Percentiles rank a stretch among this genome's conserved stretches.
Evolutionary conservation across 2,888 invertebrate genomes (phyloP).

Genomic region (Heliconius erato): DNA sequence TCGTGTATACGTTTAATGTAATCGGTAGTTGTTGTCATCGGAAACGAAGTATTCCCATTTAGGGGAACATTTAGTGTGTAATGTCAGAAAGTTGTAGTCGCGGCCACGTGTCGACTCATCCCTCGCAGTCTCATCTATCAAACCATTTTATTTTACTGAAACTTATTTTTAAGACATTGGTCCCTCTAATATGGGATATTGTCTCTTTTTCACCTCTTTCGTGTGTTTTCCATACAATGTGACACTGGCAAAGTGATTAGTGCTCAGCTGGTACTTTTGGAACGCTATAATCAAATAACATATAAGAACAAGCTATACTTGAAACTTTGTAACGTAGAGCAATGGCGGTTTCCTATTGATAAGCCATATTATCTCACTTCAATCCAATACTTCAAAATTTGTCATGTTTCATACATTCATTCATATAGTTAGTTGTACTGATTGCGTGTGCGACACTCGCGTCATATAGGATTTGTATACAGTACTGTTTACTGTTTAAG

Average conservation of each 20-base stretch:
- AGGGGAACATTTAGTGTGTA: background rate
- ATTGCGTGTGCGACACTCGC: slow-evolving; percentile 42
- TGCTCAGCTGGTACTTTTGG: background rate
- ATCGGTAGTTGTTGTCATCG: slow-evolving; percentile 16
- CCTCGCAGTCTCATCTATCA: slow-evolving; percentile 3
- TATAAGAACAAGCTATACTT: background rate
- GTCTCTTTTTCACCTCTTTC: background rate
- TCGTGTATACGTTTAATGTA: slow-evolving; percentile 11
- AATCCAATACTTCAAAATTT: background rate
- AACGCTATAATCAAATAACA: background rate
- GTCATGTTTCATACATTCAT: slow-evolving; percentile 12
- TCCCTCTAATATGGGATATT: background rate
- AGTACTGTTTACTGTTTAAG: slow-evolving; percentile 19
- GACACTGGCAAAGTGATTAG: too few relatives aligned
- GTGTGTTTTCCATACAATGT: background rate
- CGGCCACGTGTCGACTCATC: slow-evolving; percentile 4
- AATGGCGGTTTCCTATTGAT: background rate
- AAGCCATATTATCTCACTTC: background rate
- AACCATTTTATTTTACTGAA: background rate
- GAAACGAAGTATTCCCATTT: slow-evolving; percentile 1
- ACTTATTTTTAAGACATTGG: background rate
- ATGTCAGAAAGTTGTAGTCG: background rate
- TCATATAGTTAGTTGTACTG: background rate
- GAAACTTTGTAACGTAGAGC: background rate
- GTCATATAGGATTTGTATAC: slow-evolving; percentile 9